Evolutionary conservation across 2,113 vertebrate species (phyloP).

Genomic region (Regulus satrapa): DNA sequence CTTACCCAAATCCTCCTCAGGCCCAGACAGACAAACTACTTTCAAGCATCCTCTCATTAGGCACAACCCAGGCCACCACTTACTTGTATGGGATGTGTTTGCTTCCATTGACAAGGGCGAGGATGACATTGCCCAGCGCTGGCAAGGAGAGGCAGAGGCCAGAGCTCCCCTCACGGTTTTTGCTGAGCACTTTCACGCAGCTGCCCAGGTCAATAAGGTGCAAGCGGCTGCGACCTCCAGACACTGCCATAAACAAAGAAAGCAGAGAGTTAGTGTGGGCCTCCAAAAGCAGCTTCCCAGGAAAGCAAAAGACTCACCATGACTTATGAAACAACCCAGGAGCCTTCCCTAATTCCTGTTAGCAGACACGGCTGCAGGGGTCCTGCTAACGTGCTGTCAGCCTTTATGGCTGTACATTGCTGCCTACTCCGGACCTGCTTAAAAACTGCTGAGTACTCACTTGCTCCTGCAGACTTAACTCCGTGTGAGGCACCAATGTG

Average conservation of each 20-base stretch:
- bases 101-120: conserved; percentile 97
- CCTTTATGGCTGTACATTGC: not conserved
- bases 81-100: conserved; percentile 99
- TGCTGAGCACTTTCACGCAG: conserved; percentile 87
- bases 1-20: not conserved
- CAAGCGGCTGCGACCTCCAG: conserved; percentile 94
- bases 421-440: not conserved
- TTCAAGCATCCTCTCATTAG: not conserved
- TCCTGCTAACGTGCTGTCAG: not conserved
- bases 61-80: not conserved
- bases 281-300: not conserved
- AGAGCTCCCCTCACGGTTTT: conserved; percentile 79
- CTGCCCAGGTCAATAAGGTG: conserved; percentile 97
- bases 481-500: not conserved
- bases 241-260: conserved; percentile 79
- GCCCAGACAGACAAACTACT: not conserved
- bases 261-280: not conserved
- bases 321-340: not conserved
- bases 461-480: not conserved
- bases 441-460: not conserved
- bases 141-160: conserved; percentile 91
- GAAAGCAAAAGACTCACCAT: not conserved
- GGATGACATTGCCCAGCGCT: conserved; percentile 95
- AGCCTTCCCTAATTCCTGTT: not conserved
- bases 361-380: not conserved